A percentile compares a stretch with the other conserved stretches of the same genome.
These are phyloP conservation scores for Hemiprocne comata DNA, from an alignment of 2,113 vertebrate species.

Conservation along the genomic window DNA sequence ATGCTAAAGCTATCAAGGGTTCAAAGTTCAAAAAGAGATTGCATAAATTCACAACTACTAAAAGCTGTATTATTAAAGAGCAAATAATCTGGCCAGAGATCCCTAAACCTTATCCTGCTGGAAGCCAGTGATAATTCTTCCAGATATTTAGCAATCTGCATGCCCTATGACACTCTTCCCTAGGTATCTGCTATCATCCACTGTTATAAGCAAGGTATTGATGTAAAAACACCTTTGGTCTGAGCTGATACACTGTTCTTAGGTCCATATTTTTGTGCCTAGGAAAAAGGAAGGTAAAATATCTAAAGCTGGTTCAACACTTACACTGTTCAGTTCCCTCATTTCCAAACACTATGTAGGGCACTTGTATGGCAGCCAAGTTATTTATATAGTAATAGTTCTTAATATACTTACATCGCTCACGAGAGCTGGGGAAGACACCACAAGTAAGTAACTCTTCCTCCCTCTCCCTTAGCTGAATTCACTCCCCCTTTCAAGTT, in stretches of 20 bases:
- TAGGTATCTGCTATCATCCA: neutral
- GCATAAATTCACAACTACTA: neutral
- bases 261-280: neutral
- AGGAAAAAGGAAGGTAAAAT: slow-evolving; percentile 12
- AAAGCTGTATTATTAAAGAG: neutral
- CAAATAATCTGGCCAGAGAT: neutral
- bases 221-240: neutral
- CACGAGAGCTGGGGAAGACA: slow-evolving; percentile 44
- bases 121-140: neutral
- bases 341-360: slow-evolving; percentile 46
- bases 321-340: slow-evolving; percentile 32
- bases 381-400: slow-evolving; percentile 58
- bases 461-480: slow-evolving; percentile 10
- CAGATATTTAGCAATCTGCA: neutral
- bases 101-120: neutral
- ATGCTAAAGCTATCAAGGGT: neutral
- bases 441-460: slow-evolving; percentile 12
- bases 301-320: slow-evolving; percentile 43
- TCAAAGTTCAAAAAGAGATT: neutral
- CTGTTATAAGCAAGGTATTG: neutral
- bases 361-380: slow-evolving; percentile 60
- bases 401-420: slow-evolving; percentile 58
- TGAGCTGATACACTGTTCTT: neutral
- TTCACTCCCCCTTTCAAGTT: slow-evolving; percentile 18
- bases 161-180: neutral